Evolutionary conservation across 2,113 vertebrate genomes (phyloP).

Genomic region (Centrocercus urophasianus): DNA sequence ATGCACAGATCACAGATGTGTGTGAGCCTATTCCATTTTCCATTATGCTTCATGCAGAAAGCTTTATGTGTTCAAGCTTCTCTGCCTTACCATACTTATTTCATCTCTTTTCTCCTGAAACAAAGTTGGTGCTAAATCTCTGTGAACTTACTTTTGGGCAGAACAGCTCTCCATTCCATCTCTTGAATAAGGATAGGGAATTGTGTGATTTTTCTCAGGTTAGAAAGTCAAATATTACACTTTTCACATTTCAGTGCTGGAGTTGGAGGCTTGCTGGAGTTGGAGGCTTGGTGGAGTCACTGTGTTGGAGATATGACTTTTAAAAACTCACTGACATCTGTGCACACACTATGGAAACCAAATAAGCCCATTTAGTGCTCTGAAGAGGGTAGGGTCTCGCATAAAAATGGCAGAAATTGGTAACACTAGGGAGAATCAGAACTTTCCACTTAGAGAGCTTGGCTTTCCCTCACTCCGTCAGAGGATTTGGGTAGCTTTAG

Average conservation of each 20-base stretch:
- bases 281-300: not conserved
- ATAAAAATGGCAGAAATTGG: not conserved
- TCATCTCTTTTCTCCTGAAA: not conserved
- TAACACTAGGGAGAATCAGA: not conserved
- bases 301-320: not conserved
- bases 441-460: not conserved
- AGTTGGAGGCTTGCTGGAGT: not conserved
- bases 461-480: not conserved
- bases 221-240: not conserved
- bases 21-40: not conserved
- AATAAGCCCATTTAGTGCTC: not conserved
- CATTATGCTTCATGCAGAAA: fast-evolving
- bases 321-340: not conserved
- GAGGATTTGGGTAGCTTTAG: not conserved
- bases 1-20: not conserved
- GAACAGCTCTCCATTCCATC: not conserved
- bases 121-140: not conserved
- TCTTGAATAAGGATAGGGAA: not conserved
- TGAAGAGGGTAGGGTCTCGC: not conserved
- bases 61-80: not conserved
- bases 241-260: not conserved
- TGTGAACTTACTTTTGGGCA: not conserved
- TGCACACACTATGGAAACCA: not conserved
- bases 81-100: not conserved
- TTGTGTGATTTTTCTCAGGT: not conserved